A percentile compares a stretch with the other conserved stretches of the same genome.
phyloP scores from a whole-genome alignment of 2,797 vertebrate species.

The Myiothlypis chrysogaster region DNA sequence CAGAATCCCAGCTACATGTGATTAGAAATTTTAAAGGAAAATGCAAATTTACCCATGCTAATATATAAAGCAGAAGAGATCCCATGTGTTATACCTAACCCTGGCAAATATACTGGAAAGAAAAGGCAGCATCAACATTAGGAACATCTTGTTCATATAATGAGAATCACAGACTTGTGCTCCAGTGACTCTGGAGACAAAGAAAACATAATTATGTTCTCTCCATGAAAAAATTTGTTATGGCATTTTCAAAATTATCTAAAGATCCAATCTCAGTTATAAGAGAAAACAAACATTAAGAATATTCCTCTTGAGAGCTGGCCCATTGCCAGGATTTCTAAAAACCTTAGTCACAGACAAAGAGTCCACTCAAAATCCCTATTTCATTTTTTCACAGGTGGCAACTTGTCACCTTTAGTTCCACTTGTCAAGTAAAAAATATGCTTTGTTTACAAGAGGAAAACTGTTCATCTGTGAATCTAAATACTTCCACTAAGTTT shows the following conservation, averaged over 20 bases:
- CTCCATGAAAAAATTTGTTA: constrained; percentile 31
- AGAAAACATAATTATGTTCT: constrained; percentile 22
- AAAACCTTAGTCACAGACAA: background rate
- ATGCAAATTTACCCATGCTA: background rate
- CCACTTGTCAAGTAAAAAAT: constrained; percentile 11
- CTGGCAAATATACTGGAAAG: background rate
- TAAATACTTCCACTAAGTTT: background rate
- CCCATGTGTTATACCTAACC: background rate
- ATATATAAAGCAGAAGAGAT: background rate
- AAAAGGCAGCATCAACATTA: background rate
- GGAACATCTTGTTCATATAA: constrained; percentile 46
- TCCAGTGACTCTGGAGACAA: constrained; percentile 11
- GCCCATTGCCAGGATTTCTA: background rate
- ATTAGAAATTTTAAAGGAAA: background rate
- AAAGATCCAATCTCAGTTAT: background rate
- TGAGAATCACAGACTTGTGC: constrained; percentile 5
- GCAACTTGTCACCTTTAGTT: background rate
- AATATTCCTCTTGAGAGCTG: constrained; percentile 46
- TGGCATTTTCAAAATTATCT: constrained; percentile 53
- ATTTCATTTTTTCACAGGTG: constrained; percentile 19
- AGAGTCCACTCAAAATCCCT: background rate
- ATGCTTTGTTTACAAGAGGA: background rate
- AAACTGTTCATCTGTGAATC: background rate
- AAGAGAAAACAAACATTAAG: constrained; percentile 49
- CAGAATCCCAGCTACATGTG: background rate